Evolutionary conservation across 1,140 invertebrate genomes (phyloP), one percentile per base, ranked within the genome.

Genomic region (Ceratoteleas bidentatus): DNA sequence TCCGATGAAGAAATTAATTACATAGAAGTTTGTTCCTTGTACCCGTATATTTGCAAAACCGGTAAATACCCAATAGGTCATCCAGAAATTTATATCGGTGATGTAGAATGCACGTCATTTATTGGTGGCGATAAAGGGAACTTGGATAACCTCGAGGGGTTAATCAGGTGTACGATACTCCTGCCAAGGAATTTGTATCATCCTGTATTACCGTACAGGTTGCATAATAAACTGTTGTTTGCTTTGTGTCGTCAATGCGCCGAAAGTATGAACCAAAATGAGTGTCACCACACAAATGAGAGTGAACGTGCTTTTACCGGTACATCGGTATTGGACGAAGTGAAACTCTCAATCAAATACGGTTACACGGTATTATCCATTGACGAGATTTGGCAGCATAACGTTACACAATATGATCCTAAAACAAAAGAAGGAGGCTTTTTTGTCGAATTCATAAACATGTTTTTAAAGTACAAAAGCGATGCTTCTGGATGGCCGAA

Each of bases 381-480:
- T 7, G 13, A 47, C 13, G 45, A 47, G 13, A 47, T 47, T 7
- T 47, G 45, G 45, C 45, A 47, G 3, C 13, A 11, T n/a, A 13
- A 47, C 6, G 11, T 13, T 4, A 47, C 45, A 4, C 45, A 47
- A 13, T 47, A 7, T 47, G 13, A 47, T 47, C 6, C 6, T 4
- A 4, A 47, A 11, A 47, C 45, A 47, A 8, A 47, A 4, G 8
- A 47, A n/a, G 45, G 45, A 8, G 45, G 45, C 3, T 47, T 47
- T 8, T 47, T 47, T 47, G 45, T 47, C 13, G 45, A 47, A 4
- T 47, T 47, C 11, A 47, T 47, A 47, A 47, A 47, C 13, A 8
- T 47, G 13, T 47, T 47, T 47, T 47, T 47, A 47, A 47, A 47
- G 45, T 47, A 8, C 11, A 47, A 47, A 47, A 47, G 6, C 13